These are phyloP conservation scores for Notolabrus celidotus DNA, from an alignment of 2,797 vertebrate species.

Conservation along the genomic window DNA sequence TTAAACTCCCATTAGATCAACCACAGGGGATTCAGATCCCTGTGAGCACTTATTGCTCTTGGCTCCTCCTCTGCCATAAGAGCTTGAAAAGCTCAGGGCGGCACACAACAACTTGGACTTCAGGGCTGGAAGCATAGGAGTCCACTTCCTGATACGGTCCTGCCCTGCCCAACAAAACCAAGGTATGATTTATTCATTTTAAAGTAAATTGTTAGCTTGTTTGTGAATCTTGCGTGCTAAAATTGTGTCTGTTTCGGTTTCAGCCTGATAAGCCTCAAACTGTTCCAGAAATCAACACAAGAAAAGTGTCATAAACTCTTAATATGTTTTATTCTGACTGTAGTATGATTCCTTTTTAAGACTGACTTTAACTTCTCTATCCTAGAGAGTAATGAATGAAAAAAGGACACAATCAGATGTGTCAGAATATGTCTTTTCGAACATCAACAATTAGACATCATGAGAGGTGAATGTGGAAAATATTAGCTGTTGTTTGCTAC, in stretches of 20 bases:
- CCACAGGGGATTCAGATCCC: slow-evolving; percentile 79
- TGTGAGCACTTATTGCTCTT: slow-evolving; percentile 80
- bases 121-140: slow-evolving; percentile 62
- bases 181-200: slow-evolving; percentile 58
- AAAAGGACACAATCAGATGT: too few species aligned
- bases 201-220: not conserved
- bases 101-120: slow-evolving; percentile 74
- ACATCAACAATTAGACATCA: not conserved
- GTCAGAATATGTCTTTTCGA: too few species aligned
- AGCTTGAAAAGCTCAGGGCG: slow-evolving; percentile 73
- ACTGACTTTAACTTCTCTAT: slow-evolving; percentile 7
- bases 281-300: not conserved
- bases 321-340: not conserved
- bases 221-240: slow-evolving; percentile 1
- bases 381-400: too few species aligned
- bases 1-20: slow-evolving; percentile 73
- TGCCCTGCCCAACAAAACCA: slow-evolving; percentile 46
- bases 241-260: not conserved
- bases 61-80: slow-evolving; percentile 91
- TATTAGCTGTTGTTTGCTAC: slow-evolving; percentile 29
- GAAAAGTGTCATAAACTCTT: not conserved
- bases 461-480: not conserved
- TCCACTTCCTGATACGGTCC: slow-evolving; percentile 53
- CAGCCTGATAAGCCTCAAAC: not conserved
- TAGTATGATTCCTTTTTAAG: not conserved